Percentiles rank a stretch among this genome's conserved stretches.
Evolutionary conservation across 53 echinoderm and acorn worm species (phyloP).

Genomic region (Zoroaster sp.): DNA sequence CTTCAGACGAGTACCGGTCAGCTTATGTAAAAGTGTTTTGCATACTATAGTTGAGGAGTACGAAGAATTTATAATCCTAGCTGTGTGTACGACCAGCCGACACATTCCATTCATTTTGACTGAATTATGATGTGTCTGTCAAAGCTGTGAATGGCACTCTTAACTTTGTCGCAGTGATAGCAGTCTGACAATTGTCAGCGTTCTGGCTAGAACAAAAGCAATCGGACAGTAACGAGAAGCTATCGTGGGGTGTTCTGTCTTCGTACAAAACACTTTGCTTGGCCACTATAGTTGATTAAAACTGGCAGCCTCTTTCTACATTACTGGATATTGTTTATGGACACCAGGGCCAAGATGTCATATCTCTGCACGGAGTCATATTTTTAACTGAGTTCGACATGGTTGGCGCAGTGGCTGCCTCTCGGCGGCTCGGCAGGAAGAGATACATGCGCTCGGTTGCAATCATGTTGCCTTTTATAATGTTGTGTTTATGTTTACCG

Average conservation of each 20-base stretch:
- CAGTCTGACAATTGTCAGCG: background rate
- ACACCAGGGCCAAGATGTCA: constrained; percentile 16
- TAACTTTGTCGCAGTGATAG: background rate
- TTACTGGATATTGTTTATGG: background rate
- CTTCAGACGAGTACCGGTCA: too few relatives aligned
- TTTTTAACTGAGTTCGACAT: too few relatives aligned
- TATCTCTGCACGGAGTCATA: constrained; percentile 4
- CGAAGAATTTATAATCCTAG: too few relatives aligned
- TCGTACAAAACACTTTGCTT: too few relatives aligned
- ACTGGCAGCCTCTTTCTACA: background rate
- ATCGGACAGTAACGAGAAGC: too few relatives aligned
- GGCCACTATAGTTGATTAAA: background rate
- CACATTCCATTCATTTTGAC: background rate
- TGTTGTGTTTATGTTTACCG: constrained; percentile 21
- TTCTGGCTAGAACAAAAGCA: background rate
- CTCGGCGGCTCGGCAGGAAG: background rate
- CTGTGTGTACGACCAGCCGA: background rate
- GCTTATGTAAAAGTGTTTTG: too few relatives aligned
- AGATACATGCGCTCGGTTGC: background rate
- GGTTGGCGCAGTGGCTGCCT: background rate
- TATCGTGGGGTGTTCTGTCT: too few relatives aligned
- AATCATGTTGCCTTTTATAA: constrained; percentile 5
- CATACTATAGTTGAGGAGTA: too few relatives aligned
- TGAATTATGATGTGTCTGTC: background rate
- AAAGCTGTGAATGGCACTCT: background rate